Percentiles rank a stretch among this genome's conserved stretches.
phyloP scores from a whole-genome alignment of 2,888 invertebrate species.

The Andrena fulva region DNA sequence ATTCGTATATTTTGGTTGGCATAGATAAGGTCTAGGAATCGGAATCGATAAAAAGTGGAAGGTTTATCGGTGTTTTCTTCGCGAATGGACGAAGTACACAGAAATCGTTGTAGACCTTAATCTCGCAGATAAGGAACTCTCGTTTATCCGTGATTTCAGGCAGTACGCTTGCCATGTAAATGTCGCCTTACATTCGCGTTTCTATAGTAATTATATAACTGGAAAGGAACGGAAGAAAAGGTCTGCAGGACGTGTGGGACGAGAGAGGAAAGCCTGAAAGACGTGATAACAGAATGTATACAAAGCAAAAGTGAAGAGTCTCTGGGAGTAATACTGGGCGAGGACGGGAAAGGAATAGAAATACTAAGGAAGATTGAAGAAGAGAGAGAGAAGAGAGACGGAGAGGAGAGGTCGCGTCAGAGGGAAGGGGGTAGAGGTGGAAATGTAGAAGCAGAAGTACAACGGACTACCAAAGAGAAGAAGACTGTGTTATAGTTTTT shows the following conservation, averaged over 20 bases:
- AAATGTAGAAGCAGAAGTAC: neutral
- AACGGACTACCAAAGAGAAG: too few species aligned
- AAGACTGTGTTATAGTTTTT: too few species aligned
- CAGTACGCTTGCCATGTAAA: neutral
- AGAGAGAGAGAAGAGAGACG: neutral
- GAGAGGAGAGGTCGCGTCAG: neutral
- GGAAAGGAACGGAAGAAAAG: neutral
- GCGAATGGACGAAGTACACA: constrained; percentile 17
- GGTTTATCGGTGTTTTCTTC: constrained; percentile 18
- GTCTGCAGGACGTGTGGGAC: neutral
- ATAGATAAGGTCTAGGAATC: constrained; percentile 55
- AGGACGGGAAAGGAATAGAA: neutral
- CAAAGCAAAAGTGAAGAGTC: neutral
- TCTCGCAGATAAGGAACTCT: constrained; percentile 15
- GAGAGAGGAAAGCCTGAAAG: neutral
- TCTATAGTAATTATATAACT: neutral
- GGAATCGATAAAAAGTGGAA: constrained; percentile 9
- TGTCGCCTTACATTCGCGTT: neutral
- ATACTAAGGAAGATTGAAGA: neutral
- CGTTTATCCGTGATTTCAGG: neutral
- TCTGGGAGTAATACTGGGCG: neutral
- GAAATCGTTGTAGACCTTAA: constrained; percentile 7
- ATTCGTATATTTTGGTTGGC: constrained; percentile 55
- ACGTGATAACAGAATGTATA: neutral
- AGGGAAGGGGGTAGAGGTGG: too few species aligned